A percentile compares a stretch with the other conserved stretches of the same genome.
Evolutionary conservation across 23 tunicate species (phyloP).

Genomic region (Ciona savignyi): DNA sequence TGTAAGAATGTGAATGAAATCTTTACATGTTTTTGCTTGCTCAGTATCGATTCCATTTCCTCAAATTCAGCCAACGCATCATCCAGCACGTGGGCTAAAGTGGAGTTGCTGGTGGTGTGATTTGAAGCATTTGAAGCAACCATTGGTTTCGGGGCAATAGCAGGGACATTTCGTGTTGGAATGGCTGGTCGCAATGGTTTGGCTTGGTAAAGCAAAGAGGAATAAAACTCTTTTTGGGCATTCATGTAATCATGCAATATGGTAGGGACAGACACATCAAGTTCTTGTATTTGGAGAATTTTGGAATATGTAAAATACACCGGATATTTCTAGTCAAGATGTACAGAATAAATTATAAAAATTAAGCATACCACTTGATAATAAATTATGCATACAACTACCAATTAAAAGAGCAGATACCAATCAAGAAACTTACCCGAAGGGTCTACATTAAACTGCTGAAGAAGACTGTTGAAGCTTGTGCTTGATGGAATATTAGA

Average conservation of each 20-base stretch:
- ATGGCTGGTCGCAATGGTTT: neutral
- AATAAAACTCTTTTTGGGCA: too few relatives aligned
- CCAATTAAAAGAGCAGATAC: too few relatives aligned
- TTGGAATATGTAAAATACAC: too few relatives aligned
- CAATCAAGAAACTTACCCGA: neutral
- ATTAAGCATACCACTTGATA: too few relatives aligned
- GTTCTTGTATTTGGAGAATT: too few relatives aligned
- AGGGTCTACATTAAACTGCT: neutral
- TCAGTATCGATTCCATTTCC: slow-evolving; percentile 2
- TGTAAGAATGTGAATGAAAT: too few relatives aligned
- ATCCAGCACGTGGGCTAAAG: neutral
- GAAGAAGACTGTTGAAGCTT: neutral
- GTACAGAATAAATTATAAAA: too few relatives aligned
- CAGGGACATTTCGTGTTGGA: neutral
- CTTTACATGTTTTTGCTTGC: neutral
- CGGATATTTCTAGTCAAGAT: too few relatives aligned
- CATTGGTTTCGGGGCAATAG: neutral
- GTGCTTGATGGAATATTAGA: neutral
- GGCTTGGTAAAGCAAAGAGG: neutral
- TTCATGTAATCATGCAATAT: too few relatives aligned
- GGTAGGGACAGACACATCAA: too few relatives aligned
- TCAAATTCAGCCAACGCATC: slow-evolving; percentile 37
- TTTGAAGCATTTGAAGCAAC: neutral
- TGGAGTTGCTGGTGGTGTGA: neutral
- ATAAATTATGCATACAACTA: too few relatives aligned